Evolutionary conservation across 2,797 vertebrate species (phyloP).

Genomic region (Jordanella pulchra): DNA sequence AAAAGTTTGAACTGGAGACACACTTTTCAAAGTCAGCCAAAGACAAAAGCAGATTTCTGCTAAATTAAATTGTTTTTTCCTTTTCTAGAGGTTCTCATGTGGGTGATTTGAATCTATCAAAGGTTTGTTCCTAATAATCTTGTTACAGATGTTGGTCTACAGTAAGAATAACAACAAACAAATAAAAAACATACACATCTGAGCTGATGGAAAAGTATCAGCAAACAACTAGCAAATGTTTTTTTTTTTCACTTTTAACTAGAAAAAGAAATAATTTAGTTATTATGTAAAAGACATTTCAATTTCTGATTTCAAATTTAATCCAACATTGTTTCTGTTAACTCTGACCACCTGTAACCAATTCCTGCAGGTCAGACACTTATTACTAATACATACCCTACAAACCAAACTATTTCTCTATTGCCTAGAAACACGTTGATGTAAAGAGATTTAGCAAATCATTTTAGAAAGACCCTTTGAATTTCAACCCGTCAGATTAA

Average conservation of each 20-base stretch:
- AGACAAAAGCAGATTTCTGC: too few relatives aligned
- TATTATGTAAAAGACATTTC: not conserved
- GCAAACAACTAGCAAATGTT: not conserved
- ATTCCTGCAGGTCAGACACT: conserved; percentile 1
- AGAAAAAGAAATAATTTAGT: too few relatives aligned
- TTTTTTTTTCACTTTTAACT: not conserved
- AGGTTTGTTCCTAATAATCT: not conserved
- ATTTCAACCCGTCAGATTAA: not conserved
- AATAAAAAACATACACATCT: not conserved
- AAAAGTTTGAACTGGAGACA: too few relatives aligned
- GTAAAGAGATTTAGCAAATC: not conserved
- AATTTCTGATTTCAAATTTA: not conserved
- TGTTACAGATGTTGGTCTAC: not conserved
- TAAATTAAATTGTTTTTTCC: not conserved
- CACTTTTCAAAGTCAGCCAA: too few relatives aligned
- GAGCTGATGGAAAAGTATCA: not conserved
- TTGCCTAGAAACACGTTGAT: not conserved
- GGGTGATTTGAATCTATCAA: not conserved
- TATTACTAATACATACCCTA: not conserved
- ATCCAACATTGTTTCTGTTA: not conserved
- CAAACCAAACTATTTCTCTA: not conserved
- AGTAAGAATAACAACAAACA: not conserved
- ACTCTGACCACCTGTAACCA: not conserved
- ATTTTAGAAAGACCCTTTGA: not conserved
- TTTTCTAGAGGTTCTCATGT: too few relatives aligned